A percentile compares a stretch with the other conserved stretches of the same genome.
Evolutionary conservation across 2,797 vertebrate species (phyloP).

Genomic region (Glyptemys insculpta): DNA sequence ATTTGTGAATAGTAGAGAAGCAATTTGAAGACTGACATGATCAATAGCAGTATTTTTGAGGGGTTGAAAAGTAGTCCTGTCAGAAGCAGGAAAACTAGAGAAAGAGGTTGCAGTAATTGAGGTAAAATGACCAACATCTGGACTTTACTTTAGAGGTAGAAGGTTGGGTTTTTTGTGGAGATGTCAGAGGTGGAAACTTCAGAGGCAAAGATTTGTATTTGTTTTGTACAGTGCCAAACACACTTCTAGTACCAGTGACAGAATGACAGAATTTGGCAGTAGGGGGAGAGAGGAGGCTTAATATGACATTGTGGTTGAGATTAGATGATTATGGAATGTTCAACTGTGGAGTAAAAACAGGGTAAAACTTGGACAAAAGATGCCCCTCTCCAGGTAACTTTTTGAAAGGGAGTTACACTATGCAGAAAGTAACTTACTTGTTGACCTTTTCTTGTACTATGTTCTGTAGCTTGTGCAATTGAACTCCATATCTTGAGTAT

Average conservation of each 20-base stretch:
- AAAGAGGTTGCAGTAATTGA: background rate
- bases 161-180: background rate
- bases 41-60: background rate
- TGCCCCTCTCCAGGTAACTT: background rate
- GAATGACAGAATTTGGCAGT: background rate
- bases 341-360: background rate
- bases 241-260: background rate
- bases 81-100: background rate
- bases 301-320: background rate
- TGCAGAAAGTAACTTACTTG: background rate
- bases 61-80: background rate
- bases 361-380: background rate
- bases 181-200: background rate
- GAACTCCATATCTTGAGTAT: background rate
- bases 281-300: background rate
- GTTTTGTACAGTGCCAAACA: background rate
- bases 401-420: background rate
- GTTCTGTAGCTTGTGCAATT: background rate
- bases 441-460: background rate
- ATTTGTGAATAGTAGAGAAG: background rate
- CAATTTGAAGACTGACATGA: background rate
- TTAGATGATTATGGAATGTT: background rate
- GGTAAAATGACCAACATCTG: background rate
- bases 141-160: background rate
- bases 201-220: background rate